A percentile compares a stretch with the other conserved stretches of the same genome.
phyloP scores from a whole-genome alignment of 2,797 vertebrate species.

The Ispidina picta region DNA sequence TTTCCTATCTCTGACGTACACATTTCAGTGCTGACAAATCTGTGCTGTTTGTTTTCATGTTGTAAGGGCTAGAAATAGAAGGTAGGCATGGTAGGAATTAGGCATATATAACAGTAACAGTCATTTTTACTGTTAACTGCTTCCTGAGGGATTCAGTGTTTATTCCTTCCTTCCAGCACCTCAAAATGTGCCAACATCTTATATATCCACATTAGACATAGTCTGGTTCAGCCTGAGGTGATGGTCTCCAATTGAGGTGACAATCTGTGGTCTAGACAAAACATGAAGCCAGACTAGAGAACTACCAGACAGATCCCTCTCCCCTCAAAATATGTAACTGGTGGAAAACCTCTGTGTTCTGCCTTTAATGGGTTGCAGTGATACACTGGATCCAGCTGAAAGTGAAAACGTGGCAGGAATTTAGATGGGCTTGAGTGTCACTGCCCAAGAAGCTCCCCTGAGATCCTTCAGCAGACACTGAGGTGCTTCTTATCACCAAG shows the following conservation, averaged over 20 bases:
- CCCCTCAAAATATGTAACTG: background rate
- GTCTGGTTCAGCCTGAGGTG: background rate
- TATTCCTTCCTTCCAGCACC: background rate
- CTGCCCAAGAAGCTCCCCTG: background rate
- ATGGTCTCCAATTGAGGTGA: background rate
- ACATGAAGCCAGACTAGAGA: background rate
- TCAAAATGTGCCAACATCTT: background rate
- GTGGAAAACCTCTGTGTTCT: background rate
- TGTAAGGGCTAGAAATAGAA: background rate
- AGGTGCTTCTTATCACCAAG: background rate
- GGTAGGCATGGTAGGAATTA: background rate
- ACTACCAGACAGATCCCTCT: background rate
- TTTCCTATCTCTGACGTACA: background rate
- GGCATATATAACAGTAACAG: fast-evolving
- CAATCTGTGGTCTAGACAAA: background rate
- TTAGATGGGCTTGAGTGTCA: background rate
- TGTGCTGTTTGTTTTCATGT: background rate
- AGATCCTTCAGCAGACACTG: background rate
- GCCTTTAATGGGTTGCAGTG: background rate
- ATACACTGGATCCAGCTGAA: background rate
- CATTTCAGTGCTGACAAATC: background rate
- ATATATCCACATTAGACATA: background rate
- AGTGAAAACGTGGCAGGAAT: background rate
- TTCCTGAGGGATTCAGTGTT: background rate
- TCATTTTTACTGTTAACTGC: background rate